phyloP scores from a whole-genome alignment of 2,888 invertebrate genomes.

The Eudasyphora cyanicolor region DNA sequence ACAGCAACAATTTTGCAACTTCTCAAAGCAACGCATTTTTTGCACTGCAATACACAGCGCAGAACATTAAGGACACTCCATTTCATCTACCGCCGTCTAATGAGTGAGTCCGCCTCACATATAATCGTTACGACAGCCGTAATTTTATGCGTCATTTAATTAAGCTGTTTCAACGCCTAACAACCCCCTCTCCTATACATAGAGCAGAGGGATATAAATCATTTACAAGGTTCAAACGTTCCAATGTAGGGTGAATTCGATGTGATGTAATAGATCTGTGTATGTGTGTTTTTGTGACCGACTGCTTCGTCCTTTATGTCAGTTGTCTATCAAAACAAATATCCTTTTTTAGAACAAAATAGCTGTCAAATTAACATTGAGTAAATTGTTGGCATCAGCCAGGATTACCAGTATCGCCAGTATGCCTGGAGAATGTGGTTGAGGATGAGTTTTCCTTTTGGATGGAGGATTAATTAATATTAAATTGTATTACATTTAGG shows the following conservation, averaged over 20 bases:
- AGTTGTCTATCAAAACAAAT: slow-evolving; percentile 63
- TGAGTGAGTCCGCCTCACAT: no score
- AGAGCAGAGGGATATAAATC: slow-evolving; percentile 52
- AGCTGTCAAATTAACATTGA: slow-evolving; percentile 62
- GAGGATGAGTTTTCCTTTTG: no score
- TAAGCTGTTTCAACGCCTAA: slow-evolving; percentile 75
- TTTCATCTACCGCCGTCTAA: neutral
- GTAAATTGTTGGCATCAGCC: slow-evolving; percentile 9
- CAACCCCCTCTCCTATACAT: no score
- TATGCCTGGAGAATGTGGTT: neutral
- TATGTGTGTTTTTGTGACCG: neutral
- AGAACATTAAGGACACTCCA: neutral
- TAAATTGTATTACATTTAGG: slow-evolving; percentile 41
- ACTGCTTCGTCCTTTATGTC: slow-evolving; percentile 42
- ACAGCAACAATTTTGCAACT: neutral
- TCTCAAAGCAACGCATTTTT: slow-evolving; percentile 26
- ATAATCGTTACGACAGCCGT: slow-evolving; percentile 49
- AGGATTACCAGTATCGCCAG: neutral
- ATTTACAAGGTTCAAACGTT: slow-evolving; percentile 39
- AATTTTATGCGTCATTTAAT: slow-evolving; percentile 79
- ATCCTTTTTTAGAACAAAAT: slow-evolving; percentile 53
- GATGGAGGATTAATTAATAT: slow-evolving; percentile 56
- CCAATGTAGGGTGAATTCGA: slow-evolving; percentile 36
- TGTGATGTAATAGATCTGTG: neutral
- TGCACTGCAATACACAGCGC: neutral